Base-by-base conservation (phyloP, 2,888 invertebrate species). In the Anagyrus pseudococci region DNA sequence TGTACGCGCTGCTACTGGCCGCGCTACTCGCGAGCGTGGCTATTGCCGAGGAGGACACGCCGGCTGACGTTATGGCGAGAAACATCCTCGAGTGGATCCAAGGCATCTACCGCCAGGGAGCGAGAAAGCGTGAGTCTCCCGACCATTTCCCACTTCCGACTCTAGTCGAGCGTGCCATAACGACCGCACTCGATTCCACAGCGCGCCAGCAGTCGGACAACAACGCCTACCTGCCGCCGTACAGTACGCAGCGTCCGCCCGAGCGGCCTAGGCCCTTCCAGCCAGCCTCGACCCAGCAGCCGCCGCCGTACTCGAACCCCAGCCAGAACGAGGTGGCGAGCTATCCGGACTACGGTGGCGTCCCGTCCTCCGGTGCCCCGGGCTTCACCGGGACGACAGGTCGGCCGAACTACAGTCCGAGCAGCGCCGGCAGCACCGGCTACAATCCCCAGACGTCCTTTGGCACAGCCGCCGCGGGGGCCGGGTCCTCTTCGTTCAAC, bases 61-160 rank as follows among this genome's bases (percentile, higher is more conserved):
- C 75, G 53, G 86, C 88, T 55, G 90, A 90, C 75, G 87, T 88
- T 76, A 89, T 90, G 87, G 89, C 90, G 59, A 86, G 87, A 78
- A 88, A 90, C 75, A 87, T 91, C 69, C 85, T 91, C 62, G 87
- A 88, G 69, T 91, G 90, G 90, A 85, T 91, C 67, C 90, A 90
- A 78, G 88, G 87, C 69, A 85, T 89, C 64, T 89, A 90, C 75
- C 64, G 60, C 1, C 86, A 89, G 74, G 84, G 84, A 67, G 82
- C 81, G 66, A 78, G 85, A 73, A 84, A 81, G 81, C 83, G 85
- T 85, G 82, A 70, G 83, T 79, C 23, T 41, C n/a, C 26, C 29
- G 10, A n/a, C n/a, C n/a, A n/a, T n/a, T n/a, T n/a, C n/a, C n/a
- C n/a, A n/a, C n/a, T n/a, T n/a, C n/a, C n/a, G n/a, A n/a, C n/a